Evolutionary conservation across 2,888 invertebrate species (phyloP), one percentile per base, ranked within the genome.

Genomic region (Dryomyza anilis): DNA sequence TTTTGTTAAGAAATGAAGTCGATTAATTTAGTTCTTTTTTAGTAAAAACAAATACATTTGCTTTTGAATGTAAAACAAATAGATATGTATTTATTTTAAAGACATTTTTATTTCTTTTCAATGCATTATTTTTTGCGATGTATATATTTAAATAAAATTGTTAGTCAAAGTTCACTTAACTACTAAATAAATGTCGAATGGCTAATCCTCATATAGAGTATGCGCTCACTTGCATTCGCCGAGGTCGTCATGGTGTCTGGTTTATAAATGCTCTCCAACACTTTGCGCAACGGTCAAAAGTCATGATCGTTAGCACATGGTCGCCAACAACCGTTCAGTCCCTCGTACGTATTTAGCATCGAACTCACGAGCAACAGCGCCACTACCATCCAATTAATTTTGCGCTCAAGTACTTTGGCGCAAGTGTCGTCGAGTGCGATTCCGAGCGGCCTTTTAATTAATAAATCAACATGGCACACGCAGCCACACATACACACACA

Each of bases 391-490:
- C 27, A 57, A 63, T 63, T 63, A 63, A 63, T 63, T 63, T 33
- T 57, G 45, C 29, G 56, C 67, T 45, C 52, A 70, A 70, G 68
- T 72, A 71, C 74, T 74, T 78, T 71, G 74, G 75, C n/a, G n/a
- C 48, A 23, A 36, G 39, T 39, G 27, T 30, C 43, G 39, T 27
- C 46, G 29, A 36, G 36, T 23, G 55, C 30, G 55, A 55, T 33
- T 45, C 46, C 14, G 60, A 27, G 39, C 39, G 52, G 60, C 43
- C 75, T 73, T 74, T 80, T 78, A 79, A 80, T 79, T 80, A 80
- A 80, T 80, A 79, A 79, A 80, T 79, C 79, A 79, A 79, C 79
- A 76, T 77, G 79, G 30, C 45, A 77, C 80, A 79, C 78, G 77
- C 77, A 74, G 75, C 71, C 21, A 30, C 43, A 43, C 52, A 30